Conservation (phyloP, 2,113 vertebrate genomes). For the Ariopsis seemanni region DNA sequence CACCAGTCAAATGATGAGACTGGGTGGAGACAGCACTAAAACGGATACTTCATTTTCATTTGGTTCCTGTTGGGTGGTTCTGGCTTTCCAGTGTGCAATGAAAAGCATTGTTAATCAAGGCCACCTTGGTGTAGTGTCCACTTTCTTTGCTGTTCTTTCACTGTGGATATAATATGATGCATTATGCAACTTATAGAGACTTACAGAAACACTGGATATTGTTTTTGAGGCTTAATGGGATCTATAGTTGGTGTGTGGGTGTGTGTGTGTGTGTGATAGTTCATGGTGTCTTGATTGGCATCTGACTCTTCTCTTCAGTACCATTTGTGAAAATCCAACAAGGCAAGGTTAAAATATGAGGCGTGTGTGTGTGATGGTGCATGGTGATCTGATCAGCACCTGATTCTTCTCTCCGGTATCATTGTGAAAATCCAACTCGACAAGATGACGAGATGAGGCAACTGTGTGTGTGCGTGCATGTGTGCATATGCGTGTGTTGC, state of each 20-base stretch:
- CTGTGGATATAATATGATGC: too few relatives aligned
- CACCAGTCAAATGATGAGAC: background rate
- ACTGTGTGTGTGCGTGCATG: background rate
- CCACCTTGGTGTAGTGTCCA: too few relatives aligned
- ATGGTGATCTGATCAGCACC: background rate
- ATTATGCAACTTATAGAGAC: too few relatives aligned
- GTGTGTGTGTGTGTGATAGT: too few relatives aligned
- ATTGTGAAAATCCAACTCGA: background rate
- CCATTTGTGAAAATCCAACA: background rate
- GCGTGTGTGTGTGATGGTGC: background rate
- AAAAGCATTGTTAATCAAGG: too few relatives aligned
- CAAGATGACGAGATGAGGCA: background rate
- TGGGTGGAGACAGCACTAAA: background rate
- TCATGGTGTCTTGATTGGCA: too few relatives aligned
- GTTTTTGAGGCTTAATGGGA: too few relatives aligned
- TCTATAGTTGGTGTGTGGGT: too few relatives aligned
- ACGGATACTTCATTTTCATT: background rate
- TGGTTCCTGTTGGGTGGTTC: background rate
- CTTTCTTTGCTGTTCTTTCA: too few relatives aligned
- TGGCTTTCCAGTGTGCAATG: background rate
- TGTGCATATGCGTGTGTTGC: constrained; percentile 14
- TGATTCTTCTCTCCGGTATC: background rate
- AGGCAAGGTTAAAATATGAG: background rate
- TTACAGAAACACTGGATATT: too few relatives aligned
- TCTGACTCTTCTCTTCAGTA: too few relatives aligned